Evolutionary conservation across 2,113 vertebrate genomes (phyloP), one percentile per base, ranked within the genome.

Genomic region (Alces alces): DNA sequence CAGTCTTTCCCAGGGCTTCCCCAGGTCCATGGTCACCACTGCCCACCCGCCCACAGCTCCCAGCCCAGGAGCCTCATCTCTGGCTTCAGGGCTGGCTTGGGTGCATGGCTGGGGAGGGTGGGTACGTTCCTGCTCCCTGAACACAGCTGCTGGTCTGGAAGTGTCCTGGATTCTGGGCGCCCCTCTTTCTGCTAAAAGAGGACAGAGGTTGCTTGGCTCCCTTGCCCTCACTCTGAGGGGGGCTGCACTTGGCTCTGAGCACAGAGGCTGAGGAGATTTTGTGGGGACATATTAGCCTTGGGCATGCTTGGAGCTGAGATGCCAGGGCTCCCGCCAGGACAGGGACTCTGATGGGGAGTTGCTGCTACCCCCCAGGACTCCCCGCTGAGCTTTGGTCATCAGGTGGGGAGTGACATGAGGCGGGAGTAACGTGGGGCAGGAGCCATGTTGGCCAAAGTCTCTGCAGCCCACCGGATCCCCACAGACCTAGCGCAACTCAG

Each of bases 301-400:
- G 55, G 6, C 47, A 0, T 11, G 33, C 33, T 30, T 7, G 45
- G 27, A 25, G 45, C 70, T 33, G 70, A 27, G 70, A 33, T 0
- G 14, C 25, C 33, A 6, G 16, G 10, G 23, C 2, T 39, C 6
- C 60, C 2, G 2, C 16, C 58, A 28, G 60, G 45, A 55, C 2
- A 39, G 70, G 23, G 70, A 15, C 2, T 80, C 86, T 28, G 30
- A 27, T 2, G 5, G 45, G 57, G 33, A 28, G 36, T 8, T 45
- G 39, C 54, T 4, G 21, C 55, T 11, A 54, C 70, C 33, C 12
- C 2, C 11, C 28, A 0, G 15, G 39, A 36, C 36, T 79, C 50
- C 19, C 36, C 0, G 1, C 15, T 3, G 1, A 23, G 30, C 16
- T 55, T 7, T 1, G 0, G 58, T n/a, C 73, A n/a, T 82, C 4